phyloP scores from a whole-genome alignment of 2,888 invertebrate species.

The Meghimatium bilineatum region DNA sequence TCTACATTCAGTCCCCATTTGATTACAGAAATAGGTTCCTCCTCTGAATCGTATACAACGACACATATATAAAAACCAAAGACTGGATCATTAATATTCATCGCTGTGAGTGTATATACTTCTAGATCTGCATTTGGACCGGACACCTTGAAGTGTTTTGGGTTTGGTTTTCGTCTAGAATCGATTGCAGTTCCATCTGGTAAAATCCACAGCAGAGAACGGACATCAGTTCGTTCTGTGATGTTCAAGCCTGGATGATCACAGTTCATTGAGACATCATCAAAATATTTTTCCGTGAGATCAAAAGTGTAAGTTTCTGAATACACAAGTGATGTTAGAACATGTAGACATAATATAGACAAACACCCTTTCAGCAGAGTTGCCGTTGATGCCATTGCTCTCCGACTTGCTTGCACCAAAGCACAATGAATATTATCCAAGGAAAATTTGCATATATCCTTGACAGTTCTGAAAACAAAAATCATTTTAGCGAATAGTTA shows the following conservation, averaged over 20 bases:
- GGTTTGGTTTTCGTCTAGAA: constrained; percentile 8
- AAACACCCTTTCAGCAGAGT: neutral
- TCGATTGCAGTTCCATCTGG: constrained; percentile 22
- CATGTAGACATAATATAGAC: neutral
- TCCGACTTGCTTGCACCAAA: no score
- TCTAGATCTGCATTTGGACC: neutral
- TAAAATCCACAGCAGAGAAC: constrained; percentile 25
- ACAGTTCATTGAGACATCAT: constrained; percentile 21
- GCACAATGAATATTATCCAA: no score
- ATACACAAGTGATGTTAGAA: neutral
- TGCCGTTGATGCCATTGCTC: neutral
- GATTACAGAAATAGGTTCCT: constrained; percentile 47
- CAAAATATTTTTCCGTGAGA: constrained; percentile 15
- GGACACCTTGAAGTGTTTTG: neutral
- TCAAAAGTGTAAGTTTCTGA: neutral
- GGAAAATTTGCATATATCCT: no score
- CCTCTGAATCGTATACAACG: constrained; percentile 34
- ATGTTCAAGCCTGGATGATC: constrained; percentile 35
- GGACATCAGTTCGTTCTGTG: neutral
- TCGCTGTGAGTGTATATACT: constrained; percentile 35
- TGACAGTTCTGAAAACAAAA: no score
- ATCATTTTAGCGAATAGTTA: no score
- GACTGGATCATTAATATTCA: constrained; percentile 43
- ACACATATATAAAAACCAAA: constrained; percentile 56
- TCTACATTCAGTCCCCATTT: constrained; percentile 63